phyloP scores from a whole-genome alignment of 1,140 invertebrate genomes.

The Cheumatopsyche charites region DNA sequence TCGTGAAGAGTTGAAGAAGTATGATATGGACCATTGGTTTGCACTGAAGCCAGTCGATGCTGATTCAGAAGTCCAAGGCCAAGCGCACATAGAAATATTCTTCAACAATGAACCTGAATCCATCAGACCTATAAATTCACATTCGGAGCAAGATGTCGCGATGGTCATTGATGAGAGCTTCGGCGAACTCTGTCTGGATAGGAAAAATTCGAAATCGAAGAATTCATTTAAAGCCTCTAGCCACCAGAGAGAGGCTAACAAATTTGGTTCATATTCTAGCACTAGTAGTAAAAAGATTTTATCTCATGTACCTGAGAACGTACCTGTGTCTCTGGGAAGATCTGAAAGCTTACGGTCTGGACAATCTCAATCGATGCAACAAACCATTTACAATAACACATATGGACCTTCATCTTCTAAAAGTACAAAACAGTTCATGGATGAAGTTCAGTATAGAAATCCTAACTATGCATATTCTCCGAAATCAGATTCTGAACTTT shows the following conservation, averaged over 20 bases:
- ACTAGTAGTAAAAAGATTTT: constrained; percentile 57
- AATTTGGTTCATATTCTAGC: constrained; percentile 59
- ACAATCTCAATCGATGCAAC: neutral
- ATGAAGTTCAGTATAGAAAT: neutral
- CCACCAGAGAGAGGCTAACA: constrained; percentile 58
- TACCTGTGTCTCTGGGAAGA: constrained; percentile 31
- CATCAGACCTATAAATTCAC: constrained; percentile 7
- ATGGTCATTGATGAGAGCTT: neutral
- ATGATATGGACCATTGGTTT: constrained; percentile 93
- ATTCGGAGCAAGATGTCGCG: neutral
- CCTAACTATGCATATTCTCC: neutral
- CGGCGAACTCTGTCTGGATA: neutral
- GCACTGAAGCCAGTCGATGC: constrained; percentile 81
- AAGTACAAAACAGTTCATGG: constrained; percentile 5
- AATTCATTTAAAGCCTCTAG: constrained; percentile 46
- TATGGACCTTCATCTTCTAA: constrained; percentile 35
- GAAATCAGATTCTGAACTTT: constrained; percentile 18
- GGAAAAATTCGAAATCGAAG: constrained; percentile 35
- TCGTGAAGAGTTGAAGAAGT: constrained; percentile 81
- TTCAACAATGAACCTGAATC: constrained; percentile 55
- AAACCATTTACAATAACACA: constrained; percentile 16
- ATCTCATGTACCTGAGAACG: constrained; percentile 25
- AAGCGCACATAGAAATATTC: constrained; percentile 75
- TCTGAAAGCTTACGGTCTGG: constrained; percentile 42
- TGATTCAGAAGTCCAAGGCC: constrained; percentile 88